A percentile compares a stretch with the other conserved stretches of the same genome.
Conservation (phyloP, 2,797 vertebrate genomes). For the Taenioides sp. region DNA sequence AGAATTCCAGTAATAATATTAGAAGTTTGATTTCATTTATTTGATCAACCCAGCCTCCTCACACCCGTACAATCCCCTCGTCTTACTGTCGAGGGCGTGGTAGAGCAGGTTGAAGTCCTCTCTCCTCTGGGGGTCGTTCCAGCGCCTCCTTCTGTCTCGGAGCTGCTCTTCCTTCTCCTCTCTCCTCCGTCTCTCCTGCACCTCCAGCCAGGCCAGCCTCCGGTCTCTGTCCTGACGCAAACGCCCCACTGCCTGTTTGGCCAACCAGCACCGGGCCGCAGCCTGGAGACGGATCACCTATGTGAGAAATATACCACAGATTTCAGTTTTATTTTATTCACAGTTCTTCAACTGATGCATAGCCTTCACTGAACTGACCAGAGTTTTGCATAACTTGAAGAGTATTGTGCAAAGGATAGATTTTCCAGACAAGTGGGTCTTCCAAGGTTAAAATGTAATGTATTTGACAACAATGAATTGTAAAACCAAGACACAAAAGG, state of each 20-base stretch:
- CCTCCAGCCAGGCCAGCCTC: slow-evolving; percentile 75
- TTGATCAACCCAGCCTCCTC: neutral
- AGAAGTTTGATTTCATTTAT: neutral
- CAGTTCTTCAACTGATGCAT: too few relatives aligned
- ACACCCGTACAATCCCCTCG: neutral
- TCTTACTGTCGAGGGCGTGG: slow-evolving; percentile 87
- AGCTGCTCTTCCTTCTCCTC: slow-evolving; percentile 81
- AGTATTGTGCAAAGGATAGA: too few relatives aligned
- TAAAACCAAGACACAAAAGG: too few relatives aligned
- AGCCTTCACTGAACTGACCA: too few relatives aligned
- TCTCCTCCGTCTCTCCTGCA: slow-evolving; percentile 71
- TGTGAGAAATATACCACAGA: neutral
- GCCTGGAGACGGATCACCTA: slow-evolving; percentile 87
- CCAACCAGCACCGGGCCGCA: slow-evolving; percentile 81
- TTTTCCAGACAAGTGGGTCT: too few relatives aligned
- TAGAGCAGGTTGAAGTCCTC: slow-evolving; percentile 90
- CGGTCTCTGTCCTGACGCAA: slow-evolving; percentile 70
- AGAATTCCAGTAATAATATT: neutral
- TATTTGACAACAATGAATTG: too few relatives aligned
- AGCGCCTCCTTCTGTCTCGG: slow-evolving; percentile 72
- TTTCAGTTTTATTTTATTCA: too few relatives aligned
- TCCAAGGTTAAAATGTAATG: too few relatives aligned
- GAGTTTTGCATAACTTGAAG: too few relatives aligned
- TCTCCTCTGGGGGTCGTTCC: slow-evolving; percentile 82
- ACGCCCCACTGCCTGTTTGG: slow-evolving; percentile 66